phyloP scores from a whole-genome alignment of 2,113 vertebrate species.

The Sarotherodon lohbergeri region DNA sequence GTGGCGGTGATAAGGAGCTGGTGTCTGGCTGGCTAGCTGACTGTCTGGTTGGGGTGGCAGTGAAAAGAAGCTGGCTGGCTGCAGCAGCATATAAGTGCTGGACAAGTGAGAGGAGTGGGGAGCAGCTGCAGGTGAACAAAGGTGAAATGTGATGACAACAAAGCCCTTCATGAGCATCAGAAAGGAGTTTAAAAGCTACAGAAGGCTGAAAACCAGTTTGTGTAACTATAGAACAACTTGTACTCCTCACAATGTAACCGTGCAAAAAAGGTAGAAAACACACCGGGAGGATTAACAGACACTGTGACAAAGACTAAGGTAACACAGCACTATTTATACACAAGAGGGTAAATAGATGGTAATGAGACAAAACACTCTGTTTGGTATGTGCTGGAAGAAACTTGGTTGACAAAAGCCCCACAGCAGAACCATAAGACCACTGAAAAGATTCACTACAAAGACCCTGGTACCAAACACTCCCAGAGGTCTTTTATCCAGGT shows the following conservation, averaged over 20 bases:
- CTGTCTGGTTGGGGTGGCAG: neutral
- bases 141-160: neutral
- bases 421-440: neutral
- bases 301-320: neutral
- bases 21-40: neutral
- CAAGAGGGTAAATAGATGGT: fast-evolving
- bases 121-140: neutral
- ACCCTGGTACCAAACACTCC: neutral
- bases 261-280: neutral
- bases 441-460: neutral
- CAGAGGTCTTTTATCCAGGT: neutral
- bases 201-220: neutral
- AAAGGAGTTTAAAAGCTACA: neutral
- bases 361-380: neutral
- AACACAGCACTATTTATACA: neutral
- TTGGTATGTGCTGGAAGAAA: neutral
- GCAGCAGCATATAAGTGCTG: neutral
- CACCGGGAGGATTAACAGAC: neutral
- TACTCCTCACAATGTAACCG: neutral
- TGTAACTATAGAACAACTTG: neutral
- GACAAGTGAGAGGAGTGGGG: neutral
- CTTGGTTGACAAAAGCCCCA: neutral
- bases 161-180: neutral
- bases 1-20: neutral
- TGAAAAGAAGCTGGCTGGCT: fast-evolving